Conservation (phyloP, 2,113 vertebrate species). For the Martes martes region DNA sequence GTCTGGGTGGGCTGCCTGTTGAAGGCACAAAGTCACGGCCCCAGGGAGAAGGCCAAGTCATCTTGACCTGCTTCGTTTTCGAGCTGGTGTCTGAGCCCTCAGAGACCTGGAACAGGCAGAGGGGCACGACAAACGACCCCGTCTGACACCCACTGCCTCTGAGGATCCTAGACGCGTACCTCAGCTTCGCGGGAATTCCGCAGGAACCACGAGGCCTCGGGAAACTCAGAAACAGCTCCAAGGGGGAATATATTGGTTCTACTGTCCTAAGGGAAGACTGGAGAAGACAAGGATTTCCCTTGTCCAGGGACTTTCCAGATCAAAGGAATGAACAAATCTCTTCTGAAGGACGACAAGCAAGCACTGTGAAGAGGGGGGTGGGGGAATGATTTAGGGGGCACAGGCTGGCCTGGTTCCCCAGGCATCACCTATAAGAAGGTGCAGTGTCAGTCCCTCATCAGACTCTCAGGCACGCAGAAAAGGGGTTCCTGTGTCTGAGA, state of each 20-base stretch:
- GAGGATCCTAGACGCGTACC: not conserved
- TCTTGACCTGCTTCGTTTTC: not conserved
- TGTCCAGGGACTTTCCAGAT: not conserved
- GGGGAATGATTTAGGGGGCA: not conserved
- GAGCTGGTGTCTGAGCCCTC: not conserved
- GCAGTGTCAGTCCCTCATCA: not conserved
- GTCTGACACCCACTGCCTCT: too few species aligned
- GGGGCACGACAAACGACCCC: rapidly evolving
- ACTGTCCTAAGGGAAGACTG: not conserved
- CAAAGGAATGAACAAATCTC: not conserved
- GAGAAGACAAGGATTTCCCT: not conserved
- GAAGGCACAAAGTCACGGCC: not conserved
- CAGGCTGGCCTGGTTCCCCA: not conserved
- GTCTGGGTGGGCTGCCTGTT: not conserved
- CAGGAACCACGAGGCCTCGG: not conserved
- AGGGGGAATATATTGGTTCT: not conserved
- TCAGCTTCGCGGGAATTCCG: not conserved
- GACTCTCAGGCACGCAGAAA: not conserved
- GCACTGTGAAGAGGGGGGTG: not conserved
- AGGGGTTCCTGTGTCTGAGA: not conserved
- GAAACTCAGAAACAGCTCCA: not conserved
- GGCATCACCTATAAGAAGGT: not conserved
- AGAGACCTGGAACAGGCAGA: too few species aligned
- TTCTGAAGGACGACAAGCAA: not conserved
- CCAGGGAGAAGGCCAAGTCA: not conserved